Evolutionary conservation across 2,113 vertebrate genomes (phyloP).

Genomic region (Gorsachius goisagi): DNA sequence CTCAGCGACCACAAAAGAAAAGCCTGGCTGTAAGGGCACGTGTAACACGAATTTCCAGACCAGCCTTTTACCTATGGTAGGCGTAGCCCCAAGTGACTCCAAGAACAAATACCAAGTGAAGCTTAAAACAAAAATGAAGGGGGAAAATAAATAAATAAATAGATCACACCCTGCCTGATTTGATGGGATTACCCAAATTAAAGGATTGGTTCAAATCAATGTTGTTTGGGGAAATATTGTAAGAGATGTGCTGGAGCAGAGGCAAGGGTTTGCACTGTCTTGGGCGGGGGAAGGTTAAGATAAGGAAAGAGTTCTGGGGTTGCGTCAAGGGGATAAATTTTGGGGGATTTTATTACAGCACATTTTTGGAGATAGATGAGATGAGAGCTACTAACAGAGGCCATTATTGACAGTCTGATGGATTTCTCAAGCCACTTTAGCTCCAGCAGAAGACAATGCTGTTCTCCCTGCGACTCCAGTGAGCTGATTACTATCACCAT

Average conservation of each 20-base stretch:
- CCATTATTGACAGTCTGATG: rapidly evolving
- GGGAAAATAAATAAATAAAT: too few relatives aligned
- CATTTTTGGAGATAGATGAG: background rate
- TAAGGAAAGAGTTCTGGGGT: background rate
- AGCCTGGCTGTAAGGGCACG: background rate
- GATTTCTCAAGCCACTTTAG: background rate
- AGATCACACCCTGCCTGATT: background rate
- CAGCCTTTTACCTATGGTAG: background rate
- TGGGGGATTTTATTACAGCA: background rate
- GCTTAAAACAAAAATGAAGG: background rate
- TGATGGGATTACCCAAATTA: background rate
- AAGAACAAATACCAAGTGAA: background rate
- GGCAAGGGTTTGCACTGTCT: background rate
- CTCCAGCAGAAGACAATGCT: background rate
- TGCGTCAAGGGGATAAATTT: background rate
- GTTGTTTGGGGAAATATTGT: background rate
- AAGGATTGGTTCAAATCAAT: rapidly evolving
- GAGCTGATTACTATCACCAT: rapidly evolving
- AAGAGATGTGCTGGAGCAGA: rapidly evolving
- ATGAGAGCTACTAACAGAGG: rapidly evolving
- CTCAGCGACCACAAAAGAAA: background rate
- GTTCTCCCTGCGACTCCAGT: background rate
- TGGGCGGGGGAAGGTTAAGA: background rate
- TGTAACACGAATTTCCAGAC: background rate
- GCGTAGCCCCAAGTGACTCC: background rate